Conservation (phyloP, 2,797 vertebrate genomes). For the Gymnothorax javanicus region DNA sequence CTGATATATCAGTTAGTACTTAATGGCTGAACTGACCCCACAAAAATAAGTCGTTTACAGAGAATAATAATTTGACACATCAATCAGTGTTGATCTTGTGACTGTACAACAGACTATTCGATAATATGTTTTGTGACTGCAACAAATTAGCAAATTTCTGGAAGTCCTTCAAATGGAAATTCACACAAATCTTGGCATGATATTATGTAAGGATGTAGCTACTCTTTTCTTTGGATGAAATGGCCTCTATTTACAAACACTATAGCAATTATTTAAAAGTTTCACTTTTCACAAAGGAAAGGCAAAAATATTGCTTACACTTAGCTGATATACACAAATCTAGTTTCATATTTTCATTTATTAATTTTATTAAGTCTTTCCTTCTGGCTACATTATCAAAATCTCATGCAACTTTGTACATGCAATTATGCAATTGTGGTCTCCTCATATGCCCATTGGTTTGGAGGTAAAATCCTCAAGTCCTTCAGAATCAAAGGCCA, state of each 20-base stretch:
- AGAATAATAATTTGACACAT: background rate
- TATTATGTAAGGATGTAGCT: background rate
- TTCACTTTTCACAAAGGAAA: background rate
- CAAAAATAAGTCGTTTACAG: background rate
- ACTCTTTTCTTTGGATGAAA: background rate
- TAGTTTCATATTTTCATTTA: background rate
- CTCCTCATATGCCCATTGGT: background rate
- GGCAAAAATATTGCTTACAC: background rate
- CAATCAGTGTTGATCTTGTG: background rate
- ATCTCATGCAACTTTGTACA: background rate
- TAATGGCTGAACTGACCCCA: background rate
- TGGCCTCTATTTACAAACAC: background rate
- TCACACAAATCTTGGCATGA: background rate
- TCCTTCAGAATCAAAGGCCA: background rate
- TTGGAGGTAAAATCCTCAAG: background rate
- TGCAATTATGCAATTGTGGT: constrained; percentile 24
- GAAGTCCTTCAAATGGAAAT: background rate
- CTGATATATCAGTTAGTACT: background rate
- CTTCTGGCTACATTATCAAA: background rate
- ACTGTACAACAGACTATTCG: background rate
- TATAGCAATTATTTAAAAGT: background rate
- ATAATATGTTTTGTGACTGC: background rate
- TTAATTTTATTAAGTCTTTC: background rate
- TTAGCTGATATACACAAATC: background rate
- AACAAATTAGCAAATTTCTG: background rate